phyloP scores from a whole-genome alignment of 2,797 vertebrate species.

The Eptatretus atami region DNA sequence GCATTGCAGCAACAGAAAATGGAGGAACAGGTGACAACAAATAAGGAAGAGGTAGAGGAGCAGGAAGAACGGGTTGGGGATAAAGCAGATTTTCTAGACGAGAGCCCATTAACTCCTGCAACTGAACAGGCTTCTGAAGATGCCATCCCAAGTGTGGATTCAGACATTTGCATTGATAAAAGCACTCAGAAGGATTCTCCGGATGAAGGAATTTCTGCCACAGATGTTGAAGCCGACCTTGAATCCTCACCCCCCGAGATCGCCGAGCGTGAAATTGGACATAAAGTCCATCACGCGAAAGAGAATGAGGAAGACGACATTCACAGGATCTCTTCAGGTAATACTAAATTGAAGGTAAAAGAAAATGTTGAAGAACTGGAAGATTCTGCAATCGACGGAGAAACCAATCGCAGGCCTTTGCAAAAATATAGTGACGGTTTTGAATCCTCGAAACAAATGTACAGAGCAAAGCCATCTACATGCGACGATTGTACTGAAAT shows the following conservation, averaged over 20 bases:
- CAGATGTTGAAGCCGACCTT: conserved; percentile 11
- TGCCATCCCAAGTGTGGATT: neutral
- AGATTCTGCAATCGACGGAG: too few species aligned
- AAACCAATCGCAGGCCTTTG: too few species aligned
- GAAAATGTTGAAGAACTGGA: neutral
- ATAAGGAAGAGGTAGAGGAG: conserved; percentile 12
- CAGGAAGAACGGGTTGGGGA: conserved; percentile 7
- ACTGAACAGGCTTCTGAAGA: neutral
- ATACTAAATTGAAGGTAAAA: neutral
- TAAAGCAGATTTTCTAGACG: neutral
- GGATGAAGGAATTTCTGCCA: conserved; percentile 9
- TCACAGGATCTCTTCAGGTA: neutral
- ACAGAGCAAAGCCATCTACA: too few species aligned
- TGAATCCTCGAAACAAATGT: too few species aligned
- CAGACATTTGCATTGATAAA: neutral
- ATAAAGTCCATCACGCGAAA: too few species aligned
- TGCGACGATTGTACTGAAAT: too few species aligned
- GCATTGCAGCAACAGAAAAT: conserved; percentile 11
- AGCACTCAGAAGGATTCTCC: conserved; percentile 9
- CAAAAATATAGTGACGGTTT: too few species aligned
- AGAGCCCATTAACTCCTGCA: neutral
- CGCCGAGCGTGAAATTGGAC: rapidly evolving
- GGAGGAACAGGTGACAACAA: neutral
- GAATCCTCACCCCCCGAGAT: conserved; percentile 8
- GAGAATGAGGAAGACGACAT: conserved; percentile 7